phyloP scores from a whole-genome alignment of 2,888 invertebrate genomes.

The Plebejus anna region DNA sequence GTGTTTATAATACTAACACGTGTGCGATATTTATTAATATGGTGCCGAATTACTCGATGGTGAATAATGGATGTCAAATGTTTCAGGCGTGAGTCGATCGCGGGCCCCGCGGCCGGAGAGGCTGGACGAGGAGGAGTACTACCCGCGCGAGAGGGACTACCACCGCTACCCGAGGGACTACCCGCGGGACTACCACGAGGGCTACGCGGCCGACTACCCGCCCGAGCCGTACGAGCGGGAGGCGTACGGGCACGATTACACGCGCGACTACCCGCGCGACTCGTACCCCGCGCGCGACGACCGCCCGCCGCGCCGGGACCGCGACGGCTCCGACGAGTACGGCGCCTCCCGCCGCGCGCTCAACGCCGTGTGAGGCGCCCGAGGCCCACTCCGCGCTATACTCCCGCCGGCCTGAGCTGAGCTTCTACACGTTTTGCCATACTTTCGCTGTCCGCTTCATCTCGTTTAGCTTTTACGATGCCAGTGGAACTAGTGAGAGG shows the following conservation, averaged over 20 bases:
- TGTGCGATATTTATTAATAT: not conserved
- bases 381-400: slow-evolving; percentile 34
- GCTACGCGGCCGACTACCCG: slow-evolving; percentile 52
- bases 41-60: not conserved
- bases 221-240: slow-evolving; percentile 61
- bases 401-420: slow-evolving; percentile 29
- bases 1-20: slow-evolving; percentile 6
- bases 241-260: slow-evolving; percentile 59
- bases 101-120: slow-evolving; percentile 77
- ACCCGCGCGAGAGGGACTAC: slow-evolving; percentile 44
- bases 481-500: slow-evolving; percentile 40
- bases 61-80: not conserved
- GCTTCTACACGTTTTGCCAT: slow-evolving; percentile 29
- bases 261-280: slow-evolving; percentile 73
- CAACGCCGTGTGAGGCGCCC: slow-evolving; percentile 84
- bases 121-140: slow-evolving; percentile 80
- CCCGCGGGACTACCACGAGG: slow-evolving; percentile 52
- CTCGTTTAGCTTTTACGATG: slow-evolving; percentile 34
- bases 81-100: slow-evolving; percentile 57
- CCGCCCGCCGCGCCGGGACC: slow-evolving; percentile 62
- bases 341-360: slow-evolving; percentile 84
- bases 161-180: slow-evolving; percentile 47
- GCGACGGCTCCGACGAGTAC: slow-evolving; percentile 75
- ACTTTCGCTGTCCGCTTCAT: slow-evolving; percentile 30
- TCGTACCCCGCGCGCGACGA: slow-evolving; percentile 70